Evolutionary conservation across 2,888 invertebrate genomes (phyloP), one percentile per base, ranked within the genome.

Genomic region (Marronus borbonicus): DNA sequence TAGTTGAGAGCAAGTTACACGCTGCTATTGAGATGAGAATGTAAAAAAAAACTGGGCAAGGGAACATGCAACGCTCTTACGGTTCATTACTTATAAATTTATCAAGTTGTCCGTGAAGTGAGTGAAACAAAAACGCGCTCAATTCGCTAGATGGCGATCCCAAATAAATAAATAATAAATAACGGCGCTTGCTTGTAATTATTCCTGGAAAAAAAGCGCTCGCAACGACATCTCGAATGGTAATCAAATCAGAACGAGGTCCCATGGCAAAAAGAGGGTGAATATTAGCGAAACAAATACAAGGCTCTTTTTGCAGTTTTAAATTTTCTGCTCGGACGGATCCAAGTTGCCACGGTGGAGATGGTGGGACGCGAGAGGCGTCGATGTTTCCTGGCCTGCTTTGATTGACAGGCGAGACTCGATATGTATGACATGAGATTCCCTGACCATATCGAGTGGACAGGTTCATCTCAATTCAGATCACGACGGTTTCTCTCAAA

Each of bases 331-430:
- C 83, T 84, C 84, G 85, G 83, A 82, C 85, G 83, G 83, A 83
- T 44, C 44, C 84, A 83, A 83, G 84, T 81, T 81, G 82, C 62
- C 24, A 24, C 24, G 28, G 50, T 62, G 28, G 50, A 65, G 81
- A 84, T 83, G 82, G 80, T 55, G 55, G 20, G 55, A 55, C 55
- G 55, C 55, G 55, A 84, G 83, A 82, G 82, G 83, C 50, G 84
- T 83, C 82, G 82, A 82, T 39, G 60, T 60, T 60, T 60, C 60
- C 72, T 80, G 81, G 58, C 58, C 68, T 49, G 58, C 44, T 39
- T 84, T 86, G 86, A 87, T 87, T 85, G 86, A 86, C 86, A 85
- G 86, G 83, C 81, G 81, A 79, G 81, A 81, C 80, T 81, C 80
- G 81, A 82, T 81, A 82, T 82, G 83, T 83, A 83, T 80, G 81